phyloP scores from a whole-genome alignment of 2,113 vertebrate species.

The Neodontobutis hainanensis region DNA sequence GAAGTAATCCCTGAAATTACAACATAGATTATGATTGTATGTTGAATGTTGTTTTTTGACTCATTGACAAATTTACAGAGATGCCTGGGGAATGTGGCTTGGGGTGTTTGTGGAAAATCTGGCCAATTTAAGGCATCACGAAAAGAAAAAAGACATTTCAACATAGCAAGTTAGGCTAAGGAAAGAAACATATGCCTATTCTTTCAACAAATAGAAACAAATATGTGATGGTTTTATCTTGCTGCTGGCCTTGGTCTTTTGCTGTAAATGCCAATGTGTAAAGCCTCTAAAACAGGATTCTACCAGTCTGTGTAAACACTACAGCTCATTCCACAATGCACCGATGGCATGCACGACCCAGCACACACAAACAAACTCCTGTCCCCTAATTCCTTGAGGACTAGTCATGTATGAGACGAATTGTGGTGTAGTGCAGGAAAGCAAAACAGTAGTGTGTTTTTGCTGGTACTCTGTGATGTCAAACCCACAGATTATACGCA shows the following conservation, averaged over 20 bases:
- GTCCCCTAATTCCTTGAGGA: conserved; percentile 25
- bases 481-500: background rate
- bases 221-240: background rate
- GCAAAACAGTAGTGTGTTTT: background rate
- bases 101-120: no score
- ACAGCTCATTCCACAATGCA: background rate
- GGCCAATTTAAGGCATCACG: no score
- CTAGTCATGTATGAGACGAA: conserved; percentile 38
- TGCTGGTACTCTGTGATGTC: background rate
- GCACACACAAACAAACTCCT: conserved; percentile 14
- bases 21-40: background rate
- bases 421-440: background rate
- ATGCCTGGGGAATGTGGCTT: no score
- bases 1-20: background rate
- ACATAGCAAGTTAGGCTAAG: no score
- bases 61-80: background rate
- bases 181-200: background rate
- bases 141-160: no score
- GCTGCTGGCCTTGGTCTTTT: conserved; percentile 22
- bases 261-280: conserved; percentile 27
- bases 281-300: conserved; percentile 60
- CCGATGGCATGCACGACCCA: background rate
- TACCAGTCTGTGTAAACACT: conserved; percentile 37
- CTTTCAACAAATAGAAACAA: background rate
- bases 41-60: background rate